Evolutionary conservation across 2,113 vertebrate species (phyloP), one percentile per base, ranked within the genome.

Genomic region (Lophotis ruficrista): DNA sequence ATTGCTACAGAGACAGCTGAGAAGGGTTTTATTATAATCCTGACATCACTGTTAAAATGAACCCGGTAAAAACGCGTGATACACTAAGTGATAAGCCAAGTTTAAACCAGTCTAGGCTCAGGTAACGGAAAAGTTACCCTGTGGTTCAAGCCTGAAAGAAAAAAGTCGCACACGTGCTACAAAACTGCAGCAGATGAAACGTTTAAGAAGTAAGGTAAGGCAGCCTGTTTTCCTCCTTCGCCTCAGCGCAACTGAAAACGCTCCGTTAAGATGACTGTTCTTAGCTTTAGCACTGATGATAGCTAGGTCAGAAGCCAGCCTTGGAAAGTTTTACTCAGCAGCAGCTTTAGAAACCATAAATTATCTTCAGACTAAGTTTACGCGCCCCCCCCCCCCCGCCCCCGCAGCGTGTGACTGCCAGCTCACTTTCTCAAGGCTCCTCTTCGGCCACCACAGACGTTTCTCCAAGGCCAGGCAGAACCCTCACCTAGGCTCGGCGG

Each of bases 271-370:
- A 84, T 57, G 65, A 89, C 69, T 89, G 69, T 57, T 96, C 62
- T 94, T 14, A 10, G 85, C 82, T 94, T 92, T 83, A 79, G 89
- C 88, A 22, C 57, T 33, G 92, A 64, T 33, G 90, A 97, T 78
- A 72, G 90, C 53, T 84, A 65, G 91, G 91, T 89, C 93, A 94
- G 80, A 89, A 94, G 90, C 35, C 89, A 94, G 83, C 90, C 86
- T 84, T 91, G 95, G 96, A 96, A 97, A 96, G 61, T 97, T 96
- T 97, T 96, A 91, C 95, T 97, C 95, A 95, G 91, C 96, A 87
- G 95, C 96, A 95, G 95, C 94, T 97, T 96, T 72, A 94, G 96
- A 94, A 96, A 94, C 95, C 89, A 79, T 93, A 50, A 96, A 95
- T 97, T 96, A 96, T 96, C 89, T 94, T 87, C 47, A 96, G 89